Percentiles rank a stretch among this genome's conserved stretches.
phyloP scores from a whole-genome alignment of 35 echinoderm and acorn worm species.

The Chiridota heheva region DNA sequence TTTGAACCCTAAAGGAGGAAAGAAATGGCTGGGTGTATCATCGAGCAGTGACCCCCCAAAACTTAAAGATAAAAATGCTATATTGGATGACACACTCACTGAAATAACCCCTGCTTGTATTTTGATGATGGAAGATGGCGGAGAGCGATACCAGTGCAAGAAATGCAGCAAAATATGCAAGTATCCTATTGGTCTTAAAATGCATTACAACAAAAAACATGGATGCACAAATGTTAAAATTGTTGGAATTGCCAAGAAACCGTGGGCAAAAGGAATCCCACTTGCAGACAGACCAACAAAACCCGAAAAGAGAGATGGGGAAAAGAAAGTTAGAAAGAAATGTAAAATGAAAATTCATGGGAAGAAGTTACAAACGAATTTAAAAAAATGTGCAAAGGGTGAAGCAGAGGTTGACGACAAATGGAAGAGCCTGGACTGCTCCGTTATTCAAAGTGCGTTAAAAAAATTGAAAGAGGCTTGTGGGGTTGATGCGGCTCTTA shows the following conservation, averaged over 20 bases:
- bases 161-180: slow-evolving; percentile 50
- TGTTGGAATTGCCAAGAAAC: slow-evolving; percentile 38
- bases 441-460: slow-evolving; percentile 1
- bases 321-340: slow-evolving; percentile 4
- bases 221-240: slow-evolving; percentile 30
- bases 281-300: no score
- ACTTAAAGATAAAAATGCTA: background rate
- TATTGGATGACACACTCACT: background rate
- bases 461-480: slow-evolving; percentile 34
- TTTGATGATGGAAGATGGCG: slow-evolving; percentile 12
- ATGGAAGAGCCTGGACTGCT: slow-evolving; percentile 41
- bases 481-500: no score
- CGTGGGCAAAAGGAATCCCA: slow-evolving; percentile 34
- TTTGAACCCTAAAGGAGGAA: no score
- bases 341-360: background rate
- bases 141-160: slow-evolving; percentile 29
- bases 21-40: slow-evolving; percentile 24
- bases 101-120: no score
- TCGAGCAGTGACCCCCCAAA: background rate
- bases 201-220: slow-evolving; percentile 46
- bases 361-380: background rate
- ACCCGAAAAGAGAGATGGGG: slow-evolving; percentile 28
- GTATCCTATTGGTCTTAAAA: slow-evolving; percentile 58
- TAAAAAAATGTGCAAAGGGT: no score
- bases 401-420: background rate